phyloP scores from a whole-genome alignment of 2,888 invertebrate species.

The Itoplectis maculator region DNA sequence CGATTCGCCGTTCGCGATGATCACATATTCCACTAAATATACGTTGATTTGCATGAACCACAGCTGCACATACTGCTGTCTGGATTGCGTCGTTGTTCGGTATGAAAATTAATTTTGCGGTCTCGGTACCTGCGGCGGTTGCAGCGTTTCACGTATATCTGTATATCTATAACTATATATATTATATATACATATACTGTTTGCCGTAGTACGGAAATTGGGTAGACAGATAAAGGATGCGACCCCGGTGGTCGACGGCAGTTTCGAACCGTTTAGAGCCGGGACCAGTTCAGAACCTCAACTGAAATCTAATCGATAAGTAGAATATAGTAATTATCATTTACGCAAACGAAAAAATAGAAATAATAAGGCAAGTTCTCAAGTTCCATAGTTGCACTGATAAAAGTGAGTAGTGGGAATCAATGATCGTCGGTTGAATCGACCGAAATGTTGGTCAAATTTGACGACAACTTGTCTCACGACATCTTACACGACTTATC shows the following conservation, averaged over 20 bases:
- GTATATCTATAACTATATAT: neutral
- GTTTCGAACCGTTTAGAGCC: neutral
- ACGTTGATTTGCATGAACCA: constrained; percentile 5
- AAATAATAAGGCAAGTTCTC: too few species aligned
- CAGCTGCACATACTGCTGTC: constrained; percentile 3
- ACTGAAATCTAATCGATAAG: neutral
- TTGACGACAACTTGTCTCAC: too few species aligned
- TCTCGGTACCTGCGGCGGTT: constrained; percentile 1
- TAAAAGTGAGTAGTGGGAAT: too few species aligned
- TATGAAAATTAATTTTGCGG: constrained; percentile 22
- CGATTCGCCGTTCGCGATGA: constrained; percentile 5
- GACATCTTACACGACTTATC: too few species aligned
- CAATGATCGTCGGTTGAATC: too few species aligned
- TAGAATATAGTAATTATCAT: neutral
- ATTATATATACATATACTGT: too few species aligned
- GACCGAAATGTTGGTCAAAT: too few species aligned
- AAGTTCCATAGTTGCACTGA: too few species aligned
- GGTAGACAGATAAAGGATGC: neutral
- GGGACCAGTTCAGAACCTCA: neutral
- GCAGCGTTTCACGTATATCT: neutral
- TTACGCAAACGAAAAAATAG: neutral
- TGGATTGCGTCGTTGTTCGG: neutral
- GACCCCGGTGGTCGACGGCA: neutral
- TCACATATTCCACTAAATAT: constrained; percentile 9
- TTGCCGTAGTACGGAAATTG: neutral